Percentiles rank a stretch among this genome's conserved stretches.
phyloP scores from a whole-genome alignment of 2,797 vertebrate species.

The Lemur catta region DNA sequence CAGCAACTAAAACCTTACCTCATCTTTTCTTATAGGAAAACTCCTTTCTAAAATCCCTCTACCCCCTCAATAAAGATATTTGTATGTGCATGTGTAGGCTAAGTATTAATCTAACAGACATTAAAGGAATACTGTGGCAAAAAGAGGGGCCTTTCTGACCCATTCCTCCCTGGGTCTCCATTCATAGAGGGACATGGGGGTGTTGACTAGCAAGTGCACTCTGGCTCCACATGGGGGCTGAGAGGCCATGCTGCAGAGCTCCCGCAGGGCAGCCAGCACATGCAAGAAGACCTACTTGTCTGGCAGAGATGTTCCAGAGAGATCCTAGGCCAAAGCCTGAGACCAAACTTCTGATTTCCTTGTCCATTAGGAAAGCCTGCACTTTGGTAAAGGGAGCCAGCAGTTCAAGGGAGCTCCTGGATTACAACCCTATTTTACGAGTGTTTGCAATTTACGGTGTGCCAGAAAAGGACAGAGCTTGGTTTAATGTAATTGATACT shows the following conservation, averaged over 20 bases:
- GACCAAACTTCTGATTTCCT: background rate
- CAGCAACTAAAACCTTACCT: background rate
- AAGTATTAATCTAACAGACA: background rate
- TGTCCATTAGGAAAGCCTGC: background rate
- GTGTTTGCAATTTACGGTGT: background rate
- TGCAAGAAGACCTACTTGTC: background rate
- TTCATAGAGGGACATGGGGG: accelerated
- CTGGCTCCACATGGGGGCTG: background rate
- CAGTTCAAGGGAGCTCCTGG: background rate
- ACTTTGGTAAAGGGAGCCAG: background rate
- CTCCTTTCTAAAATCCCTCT: background rate
- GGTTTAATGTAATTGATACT: constrained; percentile 21
- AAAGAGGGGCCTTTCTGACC: background rate
- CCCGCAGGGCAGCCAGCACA: background rate
- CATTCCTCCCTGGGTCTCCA: background rate
- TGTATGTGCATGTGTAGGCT: background rate
- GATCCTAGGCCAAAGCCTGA: background rate
- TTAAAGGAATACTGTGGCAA: background rate
- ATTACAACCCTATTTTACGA: background rate
- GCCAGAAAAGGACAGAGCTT: background rate
- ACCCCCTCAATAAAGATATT: background rate
- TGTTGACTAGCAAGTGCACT: background rate
- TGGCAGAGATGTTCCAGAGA: background rate
- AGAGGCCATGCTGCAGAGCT: background rate
- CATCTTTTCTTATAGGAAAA: background rate